Conservation (phyloP, 2,113 vertebrate species). For the Rattus rattus region DNA sequence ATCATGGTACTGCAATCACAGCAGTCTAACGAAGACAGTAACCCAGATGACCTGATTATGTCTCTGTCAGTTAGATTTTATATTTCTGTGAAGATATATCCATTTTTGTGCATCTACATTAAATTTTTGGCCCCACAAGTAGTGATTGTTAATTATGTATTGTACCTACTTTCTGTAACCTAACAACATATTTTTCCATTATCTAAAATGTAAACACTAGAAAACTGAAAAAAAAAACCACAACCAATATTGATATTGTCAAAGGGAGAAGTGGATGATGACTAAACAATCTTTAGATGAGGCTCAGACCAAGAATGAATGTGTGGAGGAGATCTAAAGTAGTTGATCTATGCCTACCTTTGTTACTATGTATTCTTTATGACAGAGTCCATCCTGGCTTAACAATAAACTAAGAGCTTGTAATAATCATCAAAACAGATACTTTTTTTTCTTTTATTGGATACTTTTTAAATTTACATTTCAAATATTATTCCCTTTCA, state of each 20-base stretch:
- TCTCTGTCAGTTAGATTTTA: neutral
- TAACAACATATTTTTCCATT: neutral
- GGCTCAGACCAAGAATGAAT: neutral
- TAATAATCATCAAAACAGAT: neutral
- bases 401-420: neutral
- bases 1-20: neutral
- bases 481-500: too few species aligned
- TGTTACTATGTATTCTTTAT: neutral
- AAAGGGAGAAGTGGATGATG: neutral
- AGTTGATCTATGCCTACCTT: neutral
- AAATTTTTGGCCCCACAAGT: neutral
- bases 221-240: neutral
- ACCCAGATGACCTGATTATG: neutral
- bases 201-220: neutral
- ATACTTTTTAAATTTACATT: too few species aligned
- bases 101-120: neutral
- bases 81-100: neutral
- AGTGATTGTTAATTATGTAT: neutral
- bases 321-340: neutral
- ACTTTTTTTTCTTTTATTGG: neutral
- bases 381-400: neutral
- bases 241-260: neutral
- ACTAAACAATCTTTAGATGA: neutral
- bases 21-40: neutral
- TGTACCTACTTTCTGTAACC: neutral